These are phyloP conservation scores for Sternotherus odoratus DNA, from an alignment of 2,797 vertebrate genomes.

Conservation along the genomic window DNA sequence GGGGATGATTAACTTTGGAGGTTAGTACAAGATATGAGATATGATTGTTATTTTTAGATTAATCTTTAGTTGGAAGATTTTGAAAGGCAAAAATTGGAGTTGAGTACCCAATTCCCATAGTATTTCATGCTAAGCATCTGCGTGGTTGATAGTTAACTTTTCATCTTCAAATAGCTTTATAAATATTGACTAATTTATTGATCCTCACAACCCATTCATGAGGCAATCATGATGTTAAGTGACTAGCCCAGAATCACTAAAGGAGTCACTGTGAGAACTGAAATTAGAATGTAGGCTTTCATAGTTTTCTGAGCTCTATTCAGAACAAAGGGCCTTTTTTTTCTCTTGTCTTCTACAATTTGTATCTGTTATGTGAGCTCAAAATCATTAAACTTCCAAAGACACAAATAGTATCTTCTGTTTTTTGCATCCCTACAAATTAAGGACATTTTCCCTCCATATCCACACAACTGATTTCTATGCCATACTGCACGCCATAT, in stretches of 20 bases:
- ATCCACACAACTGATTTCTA: not conserved
- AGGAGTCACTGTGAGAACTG: not conserved
- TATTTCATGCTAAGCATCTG: not conserved
- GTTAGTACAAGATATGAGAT: not conserved
- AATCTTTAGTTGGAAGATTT: not conserved
- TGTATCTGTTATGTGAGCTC: not conserved
- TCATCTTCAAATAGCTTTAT: not conserved
- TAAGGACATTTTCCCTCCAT: not conserved
- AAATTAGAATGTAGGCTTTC: not conserved
- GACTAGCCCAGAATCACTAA: not conserved
- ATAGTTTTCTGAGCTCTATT: not conserved
- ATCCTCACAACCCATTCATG: not conserved
- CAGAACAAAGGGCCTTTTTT: not conserved
- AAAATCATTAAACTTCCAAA: constrained; percentile 31
- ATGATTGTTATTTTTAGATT: not conserved
- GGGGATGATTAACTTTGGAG: not conserved
- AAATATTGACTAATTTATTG: not conserved
- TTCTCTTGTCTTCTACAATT: not conserved
- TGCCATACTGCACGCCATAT: constrained; percentile 24
- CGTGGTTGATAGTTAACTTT: constrained; percentile 12
- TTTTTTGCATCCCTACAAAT: not conserved
- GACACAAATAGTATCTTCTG: not conserved
- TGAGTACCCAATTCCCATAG: not conserved
- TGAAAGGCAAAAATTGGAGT: constrained; percentile 4
- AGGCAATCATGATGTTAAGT: not conserved